These are phyloP conservation scores for Calcarius lapponicus DNA, from an alignment of 2,797 vertebrate genomes.

Conservation along the genomic window DNA sequence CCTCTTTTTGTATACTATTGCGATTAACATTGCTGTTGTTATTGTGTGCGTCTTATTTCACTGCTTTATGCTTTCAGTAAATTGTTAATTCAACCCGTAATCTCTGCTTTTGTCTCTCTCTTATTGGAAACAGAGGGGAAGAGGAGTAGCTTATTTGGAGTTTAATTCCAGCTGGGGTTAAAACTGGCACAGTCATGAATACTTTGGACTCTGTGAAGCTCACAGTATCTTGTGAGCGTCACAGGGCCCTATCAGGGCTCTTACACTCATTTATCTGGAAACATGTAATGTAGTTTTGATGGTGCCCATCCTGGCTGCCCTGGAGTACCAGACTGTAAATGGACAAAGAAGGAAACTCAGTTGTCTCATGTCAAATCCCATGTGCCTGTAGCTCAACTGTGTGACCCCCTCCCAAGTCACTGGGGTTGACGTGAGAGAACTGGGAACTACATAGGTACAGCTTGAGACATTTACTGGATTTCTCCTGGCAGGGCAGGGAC, in stretches of 20 bases:
- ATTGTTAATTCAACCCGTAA: background rate
- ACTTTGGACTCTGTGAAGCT: background rate
- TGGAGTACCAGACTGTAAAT: background rate
- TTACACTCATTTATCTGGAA: background rate
- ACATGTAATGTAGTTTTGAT: accelerated
- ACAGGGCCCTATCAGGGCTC: background rate
- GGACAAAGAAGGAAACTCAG: background rate
- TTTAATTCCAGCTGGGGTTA: background rate
- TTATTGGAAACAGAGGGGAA: background rate
- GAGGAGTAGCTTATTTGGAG: background rate
- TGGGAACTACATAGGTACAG: background rate
- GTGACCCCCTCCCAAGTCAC: background rate
- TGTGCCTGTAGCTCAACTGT: background rate
- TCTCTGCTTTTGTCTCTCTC: background rate
- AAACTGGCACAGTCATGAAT: background rate
- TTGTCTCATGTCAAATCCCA: background rate
- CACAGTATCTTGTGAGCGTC: background rate
- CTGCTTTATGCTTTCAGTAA: background rate
- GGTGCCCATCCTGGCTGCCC: background rate
- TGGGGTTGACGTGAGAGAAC: background rate
- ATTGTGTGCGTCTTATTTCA: background rate
- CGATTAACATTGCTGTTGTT: background rate
- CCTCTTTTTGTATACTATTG: background rate
- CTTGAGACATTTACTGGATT: background rate
- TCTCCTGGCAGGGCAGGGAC: background rate